A percentile compares a stretch with the other conserved stretches of the same genome.
Conservation (phyloP, 2,888 invertebrate genomes). For the Eledona agricola region DNA sequence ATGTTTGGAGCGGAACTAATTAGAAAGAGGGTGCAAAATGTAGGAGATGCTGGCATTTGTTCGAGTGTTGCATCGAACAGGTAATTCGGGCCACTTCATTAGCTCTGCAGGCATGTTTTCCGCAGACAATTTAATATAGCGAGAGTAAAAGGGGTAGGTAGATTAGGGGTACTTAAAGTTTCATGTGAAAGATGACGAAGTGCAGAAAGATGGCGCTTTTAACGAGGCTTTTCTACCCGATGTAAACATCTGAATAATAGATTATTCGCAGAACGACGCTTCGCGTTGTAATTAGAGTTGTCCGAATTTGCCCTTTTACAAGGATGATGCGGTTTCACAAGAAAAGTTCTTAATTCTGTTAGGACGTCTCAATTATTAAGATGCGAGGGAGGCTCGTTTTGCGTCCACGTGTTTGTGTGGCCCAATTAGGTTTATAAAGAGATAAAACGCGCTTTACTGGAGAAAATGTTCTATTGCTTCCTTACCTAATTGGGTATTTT, state of each 20-base stretch:
- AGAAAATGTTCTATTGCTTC: no score
- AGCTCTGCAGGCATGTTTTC: constrained; percentile 33
- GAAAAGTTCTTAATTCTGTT: constrained; percentile 25
- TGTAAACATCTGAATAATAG: constrained; percentile 42
- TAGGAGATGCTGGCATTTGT: no score
- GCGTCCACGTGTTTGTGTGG: constrained; percentile 20
- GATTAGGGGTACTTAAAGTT: constrained; percentile 43
- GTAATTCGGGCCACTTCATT: constrained; percentile 32
- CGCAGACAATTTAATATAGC: constrained; percentile 42
- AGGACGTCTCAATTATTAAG: constrained; percentile 27
- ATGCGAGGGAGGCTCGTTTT: constrained; percentile 21
- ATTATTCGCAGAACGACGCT: constrained; percentile 39
- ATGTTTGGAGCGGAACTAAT: no score
- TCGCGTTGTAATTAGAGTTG: constrained; percentile 29
- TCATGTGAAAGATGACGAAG: constrained; percentile 43
- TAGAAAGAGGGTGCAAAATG: no score
- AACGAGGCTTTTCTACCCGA: constrained; percentile 34
- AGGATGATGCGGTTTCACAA: no score
- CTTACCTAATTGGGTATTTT: constrained; percentile 9
- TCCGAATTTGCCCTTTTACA: no score
- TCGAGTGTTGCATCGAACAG: not conserved
- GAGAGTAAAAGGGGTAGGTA: constrained; percentile 40
- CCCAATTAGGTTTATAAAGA: constrained; percentile 27
- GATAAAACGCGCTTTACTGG: constrained; percentile 26
- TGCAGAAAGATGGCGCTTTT: constrained; percentile 40